Percentiles rank a stretch among this genome's conserved stretches.
phyloP scores from a whole-genome alignment of 2,113 vertebrate genomes.

The Glaucomys volans region DNA sequence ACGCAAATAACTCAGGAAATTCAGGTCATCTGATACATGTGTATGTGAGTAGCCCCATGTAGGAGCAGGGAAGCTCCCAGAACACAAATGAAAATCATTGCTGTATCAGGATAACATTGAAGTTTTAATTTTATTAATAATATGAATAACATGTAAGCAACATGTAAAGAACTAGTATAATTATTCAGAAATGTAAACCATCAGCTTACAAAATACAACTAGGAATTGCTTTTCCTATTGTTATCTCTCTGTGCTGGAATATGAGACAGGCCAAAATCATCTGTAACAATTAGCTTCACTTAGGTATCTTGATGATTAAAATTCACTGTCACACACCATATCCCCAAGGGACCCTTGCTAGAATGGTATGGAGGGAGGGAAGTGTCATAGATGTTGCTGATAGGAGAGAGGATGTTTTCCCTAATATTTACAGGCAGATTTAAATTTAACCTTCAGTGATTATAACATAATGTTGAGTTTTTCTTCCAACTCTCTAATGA shows the following conservation, averaged over 20 bases:
- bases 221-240: background rate
- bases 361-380: background rate
- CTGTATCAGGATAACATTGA: conserved; percentile 8
- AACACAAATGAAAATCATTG: conserved; percentile 51
- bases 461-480: background rate
- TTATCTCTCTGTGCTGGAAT: background rate
- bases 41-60: background rate
- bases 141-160: conserved; percentile 37
- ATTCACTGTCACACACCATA: background rate
- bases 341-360: too few species aligned
- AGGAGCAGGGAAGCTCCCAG: background rate
- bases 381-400: background rate
- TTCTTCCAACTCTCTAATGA: background rate
- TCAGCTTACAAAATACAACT: conserved; percentile 16
- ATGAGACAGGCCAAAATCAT: background rate
- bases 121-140: background rate
- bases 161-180: background rate
- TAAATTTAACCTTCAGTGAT: background rate
- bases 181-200: background rate
- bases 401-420: background rate
- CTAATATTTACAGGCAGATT: background rate
- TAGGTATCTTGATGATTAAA: background rate
- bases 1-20: conserved; percentile 38
- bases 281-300: background rate
- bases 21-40: background rate